These are phyloP conservation scores for Macropis europaea DNA, from an alignment of 2,888 invertebrate genomes.

Conservation along the genomic window DNA sequence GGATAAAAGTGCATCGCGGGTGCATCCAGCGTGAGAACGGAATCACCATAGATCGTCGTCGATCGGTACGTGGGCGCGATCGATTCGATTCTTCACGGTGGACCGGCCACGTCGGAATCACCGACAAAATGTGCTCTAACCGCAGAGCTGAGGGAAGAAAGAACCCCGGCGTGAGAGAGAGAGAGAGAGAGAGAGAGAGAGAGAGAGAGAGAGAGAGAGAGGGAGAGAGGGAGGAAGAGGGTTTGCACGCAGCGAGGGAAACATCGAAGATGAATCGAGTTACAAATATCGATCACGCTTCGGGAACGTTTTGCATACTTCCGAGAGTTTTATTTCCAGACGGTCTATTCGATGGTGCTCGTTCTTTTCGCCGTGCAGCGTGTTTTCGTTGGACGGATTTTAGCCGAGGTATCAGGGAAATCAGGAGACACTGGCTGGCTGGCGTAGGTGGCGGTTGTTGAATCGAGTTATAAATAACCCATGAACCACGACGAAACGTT, in stretches of 20 bases:
- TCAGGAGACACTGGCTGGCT: slow-evolving; percentile 18
- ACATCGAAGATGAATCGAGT: slow-evolving; percentile 23
- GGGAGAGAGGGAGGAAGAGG: not conserved
- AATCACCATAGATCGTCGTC: slow-evolving; percentile 52
- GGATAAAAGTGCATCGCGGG: slow-evolving; percentile 60
- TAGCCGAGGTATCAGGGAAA: slow-evolving; percentile 11
- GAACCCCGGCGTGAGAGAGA: not conserved
- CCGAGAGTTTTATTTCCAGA: not conserved
- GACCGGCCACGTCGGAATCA: slow-evolving; percentile 26
- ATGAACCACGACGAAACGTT: slow-evolving; percentile 10
- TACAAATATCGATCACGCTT: slow-evolving; percentile 19
- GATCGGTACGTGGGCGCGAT: slow-evolving; percentile 42
- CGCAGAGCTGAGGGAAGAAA: slow-evolving; percentile 26
- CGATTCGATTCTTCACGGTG: slow-evolving; percentile 36
- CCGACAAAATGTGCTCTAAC: slow-evolving; percentile 48
- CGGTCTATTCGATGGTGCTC: not conserved
- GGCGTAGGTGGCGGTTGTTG: no score
- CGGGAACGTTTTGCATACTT: slow-evolving; percentile 5
- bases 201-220: not conserved
- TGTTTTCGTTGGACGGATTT: no score
- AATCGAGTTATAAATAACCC: slow-evolving; percentile 32
- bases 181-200: not conserved
- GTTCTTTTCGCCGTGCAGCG: no score
- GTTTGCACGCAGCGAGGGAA: not conserved
- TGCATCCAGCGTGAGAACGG: slow-evolving; percentile 50